These are phyloP conservation scores for Himalopsyche anomala DNA, from an alignment of 2,888 invertebrate species.

Conservation along the genomic window DNA sequence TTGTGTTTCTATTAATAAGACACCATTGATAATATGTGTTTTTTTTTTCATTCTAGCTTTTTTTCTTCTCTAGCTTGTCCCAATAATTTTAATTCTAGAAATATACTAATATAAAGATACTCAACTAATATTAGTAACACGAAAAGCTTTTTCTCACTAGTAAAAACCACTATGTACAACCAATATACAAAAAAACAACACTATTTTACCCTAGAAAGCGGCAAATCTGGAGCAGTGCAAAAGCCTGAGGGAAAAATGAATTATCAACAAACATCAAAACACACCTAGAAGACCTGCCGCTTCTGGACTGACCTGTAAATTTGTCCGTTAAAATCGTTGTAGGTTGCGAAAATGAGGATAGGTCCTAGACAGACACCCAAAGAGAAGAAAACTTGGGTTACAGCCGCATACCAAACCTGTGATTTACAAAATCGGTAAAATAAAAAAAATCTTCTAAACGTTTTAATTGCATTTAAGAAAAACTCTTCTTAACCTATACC, in stretches of 20 bases:
- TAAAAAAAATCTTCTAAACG: no score
- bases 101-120: no score
- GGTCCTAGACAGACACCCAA: conserved; percentile 77
- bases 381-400: conserved; percentile 79
- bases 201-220: not conserved
- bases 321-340: conserved; percentile 76
- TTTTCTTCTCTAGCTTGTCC: no score
- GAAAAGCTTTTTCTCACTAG: not conserved
- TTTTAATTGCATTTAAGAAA: no score
- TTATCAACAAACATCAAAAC: not conserved
- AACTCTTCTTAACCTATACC: no score
- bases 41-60: no score
- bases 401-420: conserved; percentile 79
- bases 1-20: no score
- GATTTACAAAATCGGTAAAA: not conserved
- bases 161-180: not conserved
- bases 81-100: no score
- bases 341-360: conserved; percentile 77
- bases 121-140: not conserved
- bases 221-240: not conserved
- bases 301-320: conserved; percentile 71
- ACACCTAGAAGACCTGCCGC: not conserved
- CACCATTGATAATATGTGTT: no score
- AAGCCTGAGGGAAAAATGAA: not conserved
- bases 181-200: not conserved